Evolutionary conservation across 2,888 invertebrate genomes (phyloP), one percentile per base, ranked within the genome.

Genomic region (Protonemura montana): DNA sequence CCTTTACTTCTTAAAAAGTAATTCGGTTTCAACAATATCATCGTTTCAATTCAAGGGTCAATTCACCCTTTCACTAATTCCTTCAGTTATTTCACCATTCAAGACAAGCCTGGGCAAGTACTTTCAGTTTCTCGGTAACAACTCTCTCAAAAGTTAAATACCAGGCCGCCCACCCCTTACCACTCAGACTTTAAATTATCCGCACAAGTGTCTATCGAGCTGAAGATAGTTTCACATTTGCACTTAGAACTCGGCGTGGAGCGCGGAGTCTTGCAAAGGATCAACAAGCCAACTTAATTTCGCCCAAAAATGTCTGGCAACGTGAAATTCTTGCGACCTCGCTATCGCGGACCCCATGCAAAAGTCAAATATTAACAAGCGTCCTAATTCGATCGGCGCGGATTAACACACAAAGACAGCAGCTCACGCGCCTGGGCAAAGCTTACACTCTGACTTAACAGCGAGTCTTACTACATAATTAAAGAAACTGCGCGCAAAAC

Each of bases 401-500:
- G 59, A 59, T 59, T 59, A 59, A 59, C 59, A 59, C 59, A 59
- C 59, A 59, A 59, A 59, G 59, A 59, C 59, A 21, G 3, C 59
- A 2, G 59, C 59, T 59, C 21, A 10, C 3, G 59, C 6, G 59
- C 59, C 16, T 21, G 59, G 59, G 59, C 59, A 21, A 59, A 59
- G 59, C 21, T 10, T 59, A 59, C 59, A 21, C 21, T 21, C 59
- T 21, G 6, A 21, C 59, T 59, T 7, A 35, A 21, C 59, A 21
- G 16, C 59, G 59, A 10, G 59, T 21, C 16, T 10, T 16, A 59
- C 59, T 59, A 59, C 59, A 59, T 81, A 81, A 81, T 81, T 81
- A 81, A 81, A 81, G 81, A 81, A 81, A 81, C 81, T 27, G 28
- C 30, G 28, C 30, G 81, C n/a, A 28, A 81, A 81, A 81, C 59